Percentiles rank a stretch among this genome's conserved stretches.
Conservation (phyloP, 2,888 invertebrate species). For the Apomyelois bistriatella region DNA sequence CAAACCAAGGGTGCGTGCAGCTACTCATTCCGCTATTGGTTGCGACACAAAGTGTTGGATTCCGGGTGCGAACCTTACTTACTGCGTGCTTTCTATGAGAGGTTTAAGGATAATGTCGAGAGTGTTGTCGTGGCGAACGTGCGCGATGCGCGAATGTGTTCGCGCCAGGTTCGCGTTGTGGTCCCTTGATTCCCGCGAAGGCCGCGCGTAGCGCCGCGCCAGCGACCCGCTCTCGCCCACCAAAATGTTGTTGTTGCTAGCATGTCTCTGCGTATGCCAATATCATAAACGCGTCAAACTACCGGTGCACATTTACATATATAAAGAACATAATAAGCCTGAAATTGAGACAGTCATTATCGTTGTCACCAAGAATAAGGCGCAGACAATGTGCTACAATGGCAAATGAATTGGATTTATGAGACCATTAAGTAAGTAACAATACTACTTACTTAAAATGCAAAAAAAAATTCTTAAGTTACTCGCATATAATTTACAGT, state of each 20-base stretch:
- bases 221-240: constrained; percentile 73
- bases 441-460: not conserved
- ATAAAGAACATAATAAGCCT: constrained; percentile 27
- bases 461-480: not conserved
- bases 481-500: no score
- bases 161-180: constrained; percentile 70
- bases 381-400: constrained; percentile 43
- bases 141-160: constrained; percentile 60
- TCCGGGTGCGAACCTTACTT: constrained; percentile 62
- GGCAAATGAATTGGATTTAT: constrained; percentile 17
- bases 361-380: constrained; percentile 26
- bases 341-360: constrained; percentile 18
- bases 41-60: constrained; percentile 56
- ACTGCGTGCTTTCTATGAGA: constrained; percentile 80
- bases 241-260: constrained; percentile 81
- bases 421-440: not conserved
- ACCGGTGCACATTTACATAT: constrained; percentile 49
- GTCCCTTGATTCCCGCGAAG: constrained; percentile 57
- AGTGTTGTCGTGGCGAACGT: constrained; percentile 72
- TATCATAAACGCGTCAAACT: constrained; percentile 65
- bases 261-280: constrained; percentile 79
- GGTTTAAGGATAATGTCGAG: constrained; percentile 80
- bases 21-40: constrained; percentile 66
- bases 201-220: constrained; percentile 69
- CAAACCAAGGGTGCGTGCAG: constrained; percentile 69